These are phyloP conservation scores for Tor tambroides DNA, from an alignment of 2,113 vertebrate species.

Conservation along the genomic window DNA sequence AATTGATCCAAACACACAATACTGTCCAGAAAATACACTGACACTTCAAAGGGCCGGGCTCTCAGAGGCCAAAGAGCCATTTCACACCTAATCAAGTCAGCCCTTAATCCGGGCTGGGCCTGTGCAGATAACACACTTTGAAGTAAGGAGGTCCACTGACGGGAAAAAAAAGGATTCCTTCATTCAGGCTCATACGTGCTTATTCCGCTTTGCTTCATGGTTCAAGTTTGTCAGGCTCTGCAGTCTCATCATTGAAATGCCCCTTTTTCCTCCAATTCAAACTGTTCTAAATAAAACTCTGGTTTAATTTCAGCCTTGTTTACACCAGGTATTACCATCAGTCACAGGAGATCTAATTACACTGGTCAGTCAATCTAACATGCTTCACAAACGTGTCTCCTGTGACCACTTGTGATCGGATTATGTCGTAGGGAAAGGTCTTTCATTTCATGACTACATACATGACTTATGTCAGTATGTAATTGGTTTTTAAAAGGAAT, in stretches of 20 bases:
- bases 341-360: background rate
- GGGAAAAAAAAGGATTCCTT: slow-evolving; percentile 39
- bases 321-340: background rate
- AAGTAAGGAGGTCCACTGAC: slow-evolving; percentile 51
- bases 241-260: background rate
- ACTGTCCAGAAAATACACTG: slow-evolving; percentile 27
- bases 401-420: background rate
- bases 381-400: background rate
- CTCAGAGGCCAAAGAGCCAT: slow-evolving; percentile 54
- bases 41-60: slow-evolving; percentile 51
- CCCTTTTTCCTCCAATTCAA: background rate
- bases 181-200: slow-evolving; percentile 35
- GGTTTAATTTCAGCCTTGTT: background rate
- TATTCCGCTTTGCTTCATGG: slow-evolving; percentile 46
- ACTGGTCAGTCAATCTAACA: background rate
- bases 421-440: background rate
- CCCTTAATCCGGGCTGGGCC: slow-evolving; percentile 56
- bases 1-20: slow-evolving; percentile 35
- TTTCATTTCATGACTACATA: background rate
- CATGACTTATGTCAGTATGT: background rate
- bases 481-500: background rate
- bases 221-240: slow-evolving; percentile 36
- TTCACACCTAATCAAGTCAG: slow-evolving; percentile 62
- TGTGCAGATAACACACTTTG: slow-evolving; percentile 57
- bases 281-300: background rate